A percentile compares a stretch with the other conserved stretches of the same genome.
These are phyloP conservation scores for Colletes latitarsis DNA, from an alignment of 1,140 invertebrate species.

Conservation along the genomic window DNA sequence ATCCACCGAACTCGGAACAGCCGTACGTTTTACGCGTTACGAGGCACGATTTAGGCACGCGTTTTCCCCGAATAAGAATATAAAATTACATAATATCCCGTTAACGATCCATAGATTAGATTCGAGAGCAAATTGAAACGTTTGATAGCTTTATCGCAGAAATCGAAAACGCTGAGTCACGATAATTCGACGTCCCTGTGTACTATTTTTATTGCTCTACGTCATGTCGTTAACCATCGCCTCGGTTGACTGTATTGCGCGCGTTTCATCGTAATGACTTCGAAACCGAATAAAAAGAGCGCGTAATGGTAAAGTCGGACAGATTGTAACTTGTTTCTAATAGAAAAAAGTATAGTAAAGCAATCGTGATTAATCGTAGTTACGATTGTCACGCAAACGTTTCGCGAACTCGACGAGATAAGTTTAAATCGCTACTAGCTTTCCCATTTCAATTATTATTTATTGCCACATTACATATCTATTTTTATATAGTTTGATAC, in stretches of 20 bases:
- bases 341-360: background rate
- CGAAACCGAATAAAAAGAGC: background rate
- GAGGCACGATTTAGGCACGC: background rate
- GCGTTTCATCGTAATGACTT: background rate
- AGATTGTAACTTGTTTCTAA: background rate
- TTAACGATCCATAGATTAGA: background rate
- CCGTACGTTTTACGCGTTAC: background rate
- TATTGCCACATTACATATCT: background rate
- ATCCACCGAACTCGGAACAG: constrained; percentile 11
- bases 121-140: constrained; percentile 7
- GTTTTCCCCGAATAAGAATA: constrained; percentile 27
- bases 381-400: background rate
- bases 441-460: background rate
- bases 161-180: constrained; percentile 53
- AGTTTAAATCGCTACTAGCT: background rate
- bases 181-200: constrained; percentile 31
- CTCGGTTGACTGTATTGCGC: background rate
- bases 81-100: constrained; percentile 36
- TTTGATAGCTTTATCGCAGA: constrained; percentile 53
- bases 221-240: background rate
- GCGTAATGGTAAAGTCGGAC: background rate
- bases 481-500: too few relatives aligned
- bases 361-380: background rate
- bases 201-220: background rate
- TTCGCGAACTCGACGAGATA: too few relatives aligned